Evolutionary conservation across 2,113 vertebrate genomes (phyloP), one percentile per base, ranked within the genome.

Genomic region (Poeciliopsis turrubarensis): DNA sequence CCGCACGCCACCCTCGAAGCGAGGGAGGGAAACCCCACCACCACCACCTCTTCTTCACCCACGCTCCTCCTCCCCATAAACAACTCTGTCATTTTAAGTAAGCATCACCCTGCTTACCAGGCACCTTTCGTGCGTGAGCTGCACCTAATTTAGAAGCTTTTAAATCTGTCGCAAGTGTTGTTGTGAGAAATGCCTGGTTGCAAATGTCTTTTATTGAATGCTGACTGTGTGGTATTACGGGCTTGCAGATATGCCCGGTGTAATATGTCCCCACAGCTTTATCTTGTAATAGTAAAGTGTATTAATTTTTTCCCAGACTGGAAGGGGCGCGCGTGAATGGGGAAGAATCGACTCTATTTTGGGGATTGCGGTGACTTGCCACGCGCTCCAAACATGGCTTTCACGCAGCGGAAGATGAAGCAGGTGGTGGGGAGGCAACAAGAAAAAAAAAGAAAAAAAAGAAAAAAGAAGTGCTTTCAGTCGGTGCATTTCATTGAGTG

Each of bases 191-290:
- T 89, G 94, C 94, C 93, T 86, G 93, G 91, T 95, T 95, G 95
- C 94, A 95, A 95, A 95, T 94, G 93, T 95, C 92, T 94, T 95
- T 95, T 93, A 94, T 94, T 95, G 94, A 95, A 94, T 94, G 94
- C 95, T 95, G 94, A 95, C 93, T 94, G 93, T 86, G 92, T 94
- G 79, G 89, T 95, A 94, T 95, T 95, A 94, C 91, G 89, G 90
- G 86, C 93, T 92, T 93, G 93, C 90, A 94, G 93, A 94, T 95
- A 93, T 92, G 92, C 91, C 91, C 54, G 89, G 75, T 94, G 93
- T 94, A 95, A 94, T 94, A 92, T 92, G 94, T 93, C 90, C 93
- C 88, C 66, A 87, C 86, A 93, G 94, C 93, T 95, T 95, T 95
- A 95, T 95, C 94, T 95, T 94, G 92, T 94, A 94, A 94, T 93